Percentiles rank a stretch among this genome's conserved stretches.
phyloP scores from a whole-genome alignment of 2,797 vertebrate genomes.

The Acipenser transmontanus region DNA sequence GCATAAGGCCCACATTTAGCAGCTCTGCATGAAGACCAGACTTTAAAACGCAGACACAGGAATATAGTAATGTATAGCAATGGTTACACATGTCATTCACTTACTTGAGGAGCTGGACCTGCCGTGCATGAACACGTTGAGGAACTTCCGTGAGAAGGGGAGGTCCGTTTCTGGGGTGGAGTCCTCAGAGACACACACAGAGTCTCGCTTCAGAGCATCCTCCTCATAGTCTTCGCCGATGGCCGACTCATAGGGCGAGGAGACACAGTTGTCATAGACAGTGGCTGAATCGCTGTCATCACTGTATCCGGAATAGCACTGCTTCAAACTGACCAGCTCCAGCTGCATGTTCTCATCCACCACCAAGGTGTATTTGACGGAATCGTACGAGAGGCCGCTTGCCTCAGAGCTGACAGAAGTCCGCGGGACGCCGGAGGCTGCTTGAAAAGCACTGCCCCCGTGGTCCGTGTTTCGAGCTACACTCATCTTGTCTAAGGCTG shows the following conservation, averaged over 20 bases:
- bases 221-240: slow-evolving; percentile 89
- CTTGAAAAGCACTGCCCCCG: slow-evolving; percentile 9
- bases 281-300: slow-evolving; percentile 93
- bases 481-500: slow-evolving; percentile 16
- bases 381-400: slow-evolving; percentile 91
- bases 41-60: no score
- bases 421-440: slow-evolving; percentile 43
- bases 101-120: slow-evolving; percentile 90
- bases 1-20: no score
- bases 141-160: slow-evolving; percentile 93
- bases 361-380: slow-evolving; percentile 93
- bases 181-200: slow-evolving; percentile 80
- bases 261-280: slow-evolving; percentile 90
- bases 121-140: slow-evolving; percentile 95
- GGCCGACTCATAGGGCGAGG: slow-evolving; percentile 87
- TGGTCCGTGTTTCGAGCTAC: slow-evolving; percentile 5
- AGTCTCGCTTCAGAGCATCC: slow-evolving; percentile 70
- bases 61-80: no score
- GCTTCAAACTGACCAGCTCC: slow-evolving; percentile 86
- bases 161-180: slow-evolving; percentile 83
- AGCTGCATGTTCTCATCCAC: slow-evolving; percentile 92
- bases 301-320: slow-evolving; percentile 90
- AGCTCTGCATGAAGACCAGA: no score
- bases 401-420: slow-evolving; percentile 84
- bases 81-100: slow-evolving; percentile 36